Base-by-base conservation (phyloP, 2,888 invertebrate genomes). In the Ferdinandea cuprea region DNA sequence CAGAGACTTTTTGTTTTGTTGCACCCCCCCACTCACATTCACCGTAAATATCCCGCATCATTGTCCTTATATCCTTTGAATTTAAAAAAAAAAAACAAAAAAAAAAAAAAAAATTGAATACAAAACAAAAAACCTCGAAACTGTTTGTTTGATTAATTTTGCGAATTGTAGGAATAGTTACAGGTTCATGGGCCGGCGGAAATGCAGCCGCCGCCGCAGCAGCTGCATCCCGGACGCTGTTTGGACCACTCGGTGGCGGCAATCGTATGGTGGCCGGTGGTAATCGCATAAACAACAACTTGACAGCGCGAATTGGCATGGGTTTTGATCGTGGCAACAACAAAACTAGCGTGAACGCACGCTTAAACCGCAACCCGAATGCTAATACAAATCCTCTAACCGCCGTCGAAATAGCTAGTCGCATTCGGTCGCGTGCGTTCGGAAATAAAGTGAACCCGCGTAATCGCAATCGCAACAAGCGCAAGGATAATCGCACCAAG, bases 91-190 rank as follows among this genome's bases (percentile, higher is more conserved):
- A 71, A 85, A 85, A 80, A 78, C 65, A 73, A 85, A 72, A 73
- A 65, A 78, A n/a, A n/a, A n/a, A n/a, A n/a, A n/a, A n/a, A n/a
- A n/a, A 72, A 37, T 83, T 77, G 77, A 73, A 81, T 71, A 85
- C 76, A 85, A 85, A 80, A 78, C 65, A 73, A 85, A 72, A 73
- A 65, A 78, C 66, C 72, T 80, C 79, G 83, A 83, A 74, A 85
- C 83, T 85, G 66, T 86, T 85, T 85, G 80, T 86, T 85, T 85
- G 85, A 85, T 85, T 85, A 86, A 85, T 86, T 86, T 86, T 86
- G 85, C 83, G 74, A 86, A 87, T 87, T 87, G 84, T 86, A 86
- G 87, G 88, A 85, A 86, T 88, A 86, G 88, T 88, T 85, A 87
- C 87, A 85, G 88, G 88, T 81, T 87, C 87, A 48, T 88, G 88